Evolutionary conservation across 2,888 invertebrate species (phyloP).

Genomic region (Scrobipalpa atriplicella): DNA sequence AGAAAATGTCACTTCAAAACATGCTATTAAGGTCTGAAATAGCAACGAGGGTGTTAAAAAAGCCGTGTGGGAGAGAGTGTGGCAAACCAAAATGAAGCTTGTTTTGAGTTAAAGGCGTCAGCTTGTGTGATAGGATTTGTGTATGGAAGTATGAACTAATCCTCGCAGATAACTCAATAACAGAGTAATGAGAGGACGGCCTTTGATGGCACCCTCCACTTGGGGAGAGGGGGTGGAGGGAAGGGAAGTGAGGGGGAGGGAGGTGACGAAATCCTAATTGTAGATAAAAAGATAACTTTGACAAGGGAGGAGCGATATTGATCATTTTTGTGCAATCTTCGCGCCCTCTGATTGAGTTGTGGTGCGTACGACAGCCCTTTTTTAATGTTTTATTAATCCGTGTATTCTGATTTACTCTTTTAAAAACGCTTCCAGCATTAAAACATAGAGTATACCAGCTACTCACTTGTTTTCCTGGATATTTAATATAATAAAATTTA

Average conservation of each 20-base stretch:
- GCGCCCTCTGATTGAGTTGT: conserved; percentile 17
- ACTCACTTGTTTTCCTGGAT: too few species aligned
- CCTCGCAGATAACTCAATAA: conserved; percentile 82
- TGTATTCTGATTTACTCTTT: not conserved
- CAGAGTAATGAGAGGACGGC: conserved; percentile 77
- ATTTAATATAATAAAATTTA: too few species aligned
- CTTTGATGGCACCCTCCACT: conserved; percentile 66
- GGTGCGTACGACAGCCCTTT: not conserved
- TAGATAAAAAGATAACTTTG: conserved; percentile 81
- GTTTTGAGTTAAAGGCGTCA: conserved; percentile 80
- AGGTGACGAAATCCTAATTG: conserved; percentile 82
- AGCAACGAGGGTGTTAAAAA: conserved; percentile 37
- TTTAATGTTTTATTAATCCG: not conserved
- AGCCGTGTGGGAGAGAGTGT: conserved; percentile 47
- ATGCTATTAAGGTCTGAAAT: conserved; percentile 40
- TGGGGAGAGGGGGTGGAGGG: conserved; percentile 11
- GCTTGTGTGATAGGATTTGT: conserved; percentile 82
- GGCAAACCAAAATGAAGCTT: conserved; percentile 78
- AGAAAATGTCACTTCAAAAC: conserved; percentile 36
- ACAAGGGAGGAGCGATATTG: conserved; percentile 41
- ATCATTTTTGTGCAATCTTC: conserved; percentile 23
- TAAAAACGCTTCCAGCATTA: too few species aligned
- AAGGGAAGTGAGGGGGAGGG: conserved; percentile 41
- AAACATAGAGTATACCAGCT: too few species aligned
- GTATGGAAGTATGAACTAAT: conserved; percentile 82